Evolutionary conservation across 1,140 invertebrate species (phyloP), one percentile per base, ranked within the genome.

Genomic region (Anoplolepis gracilipes): DNA sequence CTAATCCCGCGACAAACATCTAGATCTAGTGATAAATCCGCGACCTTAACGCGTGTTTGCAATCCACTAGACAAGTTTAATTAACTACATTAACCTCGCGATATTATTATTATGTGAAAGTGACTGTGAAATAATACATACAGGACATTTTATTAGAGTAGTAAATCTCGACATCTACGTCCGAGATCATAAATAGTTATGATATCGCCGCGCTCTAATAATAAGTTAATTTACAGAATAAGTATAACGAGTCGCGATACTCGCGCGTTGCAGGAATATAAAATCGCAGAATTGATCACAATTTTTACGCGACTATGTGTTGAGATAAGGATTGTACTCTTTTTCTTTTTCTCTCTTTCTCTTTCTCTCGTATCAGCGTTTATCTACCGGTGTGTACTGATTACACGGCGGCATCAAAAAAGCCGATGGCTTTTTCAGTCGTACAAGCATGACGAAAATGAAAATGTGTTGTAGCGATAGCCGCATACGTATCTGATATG

Each of bases 381-480:
- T 90, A 87, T 89, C 88, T 55, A n/a, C 1, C 1, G 16, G n/a
- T 11, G 10, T 19, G 57, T n/a, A 42, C 75, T 77, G 88, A 90
- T 90, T 85, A 75, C 70, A 85, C 89, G 89, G 89, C 57, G 62
- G 87, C 69, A 2, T 88, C 90, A 78, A 90, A 88, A 90, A 72
- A 57, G 59, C 57, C 36, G 75, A 30, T 33, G 64, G 28, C n/a
- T 62, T 61, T 86, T 78, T 82, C 22, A 59, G 2, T 49, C n/a
- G 59, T 75, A 87, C 72, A 77, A 82, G 73, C 30, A 65, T 78
- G 13, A 57, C 22, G 19, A 77, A 87, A 89, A 85, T 57, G 57
- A 65, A 75, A 73, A 73, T 53, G 28, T 33, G 22, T 22, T 59
- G 64, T 61, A 79, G 75, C 72, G 78, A 82, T 81, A 81, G 19